phyloP scores from a whole-genome alignment of 2,888 invertebrate species.

The Yponomeuta evonymella region DNA sequence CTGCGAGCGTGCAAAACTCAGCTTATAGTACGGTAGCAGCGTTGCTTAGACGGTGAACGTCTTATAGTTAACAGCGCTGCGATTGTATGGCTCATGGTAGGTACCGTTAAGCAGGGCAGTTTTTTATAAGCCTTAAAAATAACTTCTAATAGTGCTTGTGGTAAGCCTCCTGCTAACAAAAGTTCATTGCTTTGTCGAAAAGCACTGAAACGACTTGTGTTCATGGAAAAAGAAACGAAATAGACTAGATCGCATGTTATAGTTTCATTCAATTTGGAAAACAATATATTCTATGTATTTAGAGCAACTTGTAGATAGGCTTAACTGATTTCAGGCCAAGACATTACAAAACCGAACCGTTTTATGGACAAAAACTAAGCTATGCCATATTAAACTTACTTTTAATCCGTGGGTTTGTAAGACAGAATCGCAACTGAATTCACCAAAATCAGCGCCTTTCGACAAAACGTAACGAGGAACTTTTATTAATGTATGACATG shows the following conservation, averaged over 20 bases:
- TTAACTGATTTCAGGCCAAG: background rate
- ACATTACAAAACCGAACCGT: background rate
- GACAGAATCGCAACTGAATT: background rate
- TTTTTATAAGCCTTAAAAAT: too few relatives aligned
- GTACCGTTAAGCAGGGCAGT: too few relatives aligned
- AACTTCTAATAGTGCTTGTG: too few relatives aligned
- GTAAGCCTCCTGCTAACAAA: background rate
- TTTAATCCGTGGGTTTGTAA: too few relatives aligned
- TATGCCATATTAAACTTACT: too few relatives aligned
- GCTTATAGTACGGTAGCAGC: too few relatives aligned
- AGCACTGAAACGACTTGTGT: background rate
- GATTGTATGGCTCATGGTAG: too few relatives aligned
- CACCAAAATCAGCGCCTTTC: background rate
- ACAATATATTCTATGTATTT: background rate
- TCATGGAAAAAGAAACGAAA: background rate
- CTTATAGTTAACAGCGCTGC: too few relatives aligned
- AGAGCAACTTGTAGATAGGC: background rate
- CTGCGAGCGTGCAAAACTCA: too few relatives aligned
- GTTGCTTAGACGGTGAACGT: too few relatives aligned
- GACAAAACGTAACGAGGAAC: background rate
- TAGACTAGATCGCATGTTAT: background rate
- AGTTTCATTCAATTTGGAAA: slow-evolving; percentile 4
- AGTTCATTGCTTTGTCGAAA: background rate
- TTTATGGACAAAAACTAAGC: background rate
- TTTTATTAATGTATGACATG: background rate